These are phyloP conservation scores for Ranitomeya imitator DNA, from an alignment of 2,113 vertebrate species.

Conservation along the genomic window DNA sequence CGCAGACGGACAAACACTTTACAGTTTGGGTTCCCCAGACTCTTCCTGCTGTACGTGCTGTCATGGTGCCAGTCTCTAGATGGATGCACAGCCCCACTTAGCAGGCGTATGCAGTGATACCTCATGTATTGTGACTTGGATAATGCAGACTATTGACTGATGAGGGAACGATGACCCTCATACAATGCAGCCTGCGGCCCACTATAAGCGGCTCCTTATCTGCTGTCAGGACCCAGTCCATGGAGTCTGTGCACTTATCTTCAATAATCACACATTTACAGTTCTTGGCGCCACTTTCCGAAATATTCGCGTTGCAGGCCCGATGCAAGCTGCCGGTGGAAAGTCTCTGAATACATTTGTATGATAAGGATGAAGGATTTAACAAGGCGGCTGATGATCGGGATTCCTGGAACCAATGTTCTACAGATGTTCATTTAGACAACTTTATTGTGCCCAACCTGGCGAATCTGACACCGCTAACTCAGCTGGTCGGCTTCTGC, in stretches of 20 bases:
- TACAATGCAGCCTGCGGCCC: neutral
- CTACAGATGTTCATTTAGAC: conserved; percentile 43
- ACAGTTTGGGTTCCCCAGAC: conserved; percentile 21
- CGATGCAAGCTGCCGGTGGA: neutral
- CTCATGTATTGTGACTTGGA: neutral
- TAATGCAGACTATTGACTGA: neutral
- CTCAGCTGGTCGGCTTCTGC: neutral
- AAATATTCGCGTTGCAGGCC: neutral
- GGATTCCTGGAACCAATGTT: neutral
- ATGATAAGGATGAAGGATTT: conserved; percentile 39
- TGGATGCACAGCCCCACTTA: conserved; percentile 21
- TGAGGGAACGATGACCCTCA: neutral
- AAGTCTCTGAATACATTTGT: conserved; percentile 23
- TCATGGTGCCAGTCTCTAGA: conserved; percentile 11
- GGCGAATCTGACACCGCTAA: neutral
- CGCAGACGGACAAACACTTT: conserved; percentile 46
- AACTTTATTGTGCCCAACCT: conserved; percentile 23
- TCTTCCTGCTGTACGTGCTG: neutral
- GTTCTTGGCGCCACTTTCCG: neutral
- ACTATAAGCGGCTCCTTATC: neutral
- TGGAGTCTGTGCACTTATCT: neutral
- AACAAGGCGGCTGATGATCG: conserved; percentile 44
- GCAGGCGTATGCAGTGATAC: conserved; percentile 9
- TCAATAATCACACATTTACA: conserved; percentile 10
- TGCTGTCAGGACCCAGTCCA: neutral